A percentile compares a stretch with the other conserved stretches of the same genome.
Conservation (phyloP, 2,888 invertebrate species). For the Clitarchus hookeri region DNA sequence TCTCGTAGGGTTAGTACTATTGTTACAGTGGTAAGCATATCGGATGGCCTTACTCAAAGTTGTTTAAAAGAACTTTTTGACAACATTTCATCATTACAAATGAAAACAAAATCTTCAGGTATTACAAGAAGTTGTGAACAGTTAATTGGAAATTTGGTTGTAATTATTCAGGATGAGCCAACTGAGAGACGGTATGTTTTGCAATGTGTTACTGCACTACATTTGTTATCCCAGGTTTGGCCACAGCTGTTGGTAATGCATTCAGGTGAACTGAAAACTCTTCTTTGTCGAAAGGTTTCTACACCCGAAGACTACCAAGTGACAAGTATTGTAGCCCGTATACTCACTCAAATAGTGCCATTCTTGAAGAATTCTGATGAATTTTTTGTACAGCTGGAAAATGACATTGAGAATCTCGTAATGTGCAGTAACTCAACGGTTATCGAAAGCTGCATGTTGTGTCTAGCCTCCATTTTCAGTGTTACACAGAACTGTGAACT, state of each 20-base stretch:
- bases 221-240: not conserved
- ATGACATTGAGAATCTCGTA: not conserved
- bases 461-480: slow-evolving; percentile 15
- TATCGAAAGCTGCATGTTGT: not conserved
- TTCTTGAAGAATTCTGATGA: not conserved
- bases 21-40: not conserved
- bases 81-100: not conserved
- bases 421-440: not conserved
- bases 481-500: slow-evolving; percentile 15
- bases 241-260: not conserved
- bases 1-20: not conserved
- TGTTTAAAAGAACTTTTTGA: not conserved
- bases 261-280: not conserved
- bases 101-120: not conserved
- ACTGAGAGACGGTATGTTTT: not conserved
- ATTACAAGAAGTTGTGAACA: not conserved
- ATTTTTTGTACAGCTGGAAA: not conserved
- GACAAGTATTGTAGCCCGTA: not conserved
- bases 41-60: not conserved
- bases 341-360: not conserved
- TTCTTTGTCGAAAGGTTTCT: not conserved
- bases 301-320: not conserved
- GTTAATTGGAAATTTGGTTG: not conserved
- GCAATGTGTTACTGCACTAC: not conserved
- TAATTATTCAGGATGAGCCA: not conserved